Base-by-base conservation (phyloP, 2,113 vertebrate species). In the Pseudonaja textilis region DNA sequence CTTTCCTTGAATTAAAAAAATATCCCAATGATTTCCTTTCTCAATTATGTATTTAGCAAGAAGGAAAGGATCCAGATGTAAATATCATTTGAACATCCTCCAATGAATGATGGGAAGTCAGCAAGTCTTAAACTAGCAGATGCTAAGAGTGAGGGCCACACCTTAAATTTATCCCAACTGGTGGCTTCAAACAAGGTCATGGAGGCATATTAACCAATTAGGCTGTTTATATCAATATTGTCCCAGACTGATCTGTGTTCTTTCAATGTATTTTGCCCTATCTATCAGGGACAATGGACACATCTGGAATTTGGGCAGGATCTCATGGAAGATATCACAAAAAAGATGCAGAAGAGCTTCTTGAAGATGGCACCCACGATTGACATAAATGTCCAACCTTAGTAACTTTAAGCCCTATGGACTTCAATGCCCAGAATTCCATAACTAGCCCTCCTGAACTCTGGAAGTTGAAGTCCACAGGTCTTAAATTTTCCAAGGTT, bases 141-240 rank as follows among this genome's bases (percentile, higher is more conserved):
- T 92, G 61, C 94, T 90, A 92, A 0, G 87, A 92, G 1, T 39
- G 88, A 0, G 88, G 92, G 74, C 87, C 16, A 0, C 25, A 42
- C 59, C 93, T 87, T 56, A 22, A 39, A 34, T 39, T 90, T 7
- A 61, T 87, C 93, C 92, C 88, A 39, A 93, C 94, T 95, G 95
- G 90, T n/a, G 57, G 52, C 8, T 55, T 93, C 81, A 93, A 16
- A 92, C 29, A 91, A 94, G 95, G 93, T 95, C 95, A 95, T 56
- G 3, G 0, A 0, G 95, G 69, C 7, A 61, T 50, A 50, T 81
- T 55, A 18, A 90, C 34, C 23, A 87, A 7, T 12, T 8, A 34
- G 85, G 16, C 42, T 89, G 45, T 0, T 55, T 23, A 2, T 0
- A 6, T 2, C 47, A 64, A 25, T 69, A 91, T n/a, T 57, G 54